Evolutionary conservation across 1,140 invertebrate genomes (phyloP).

Genomic region (Hylyphantes graminicola): DNA sequence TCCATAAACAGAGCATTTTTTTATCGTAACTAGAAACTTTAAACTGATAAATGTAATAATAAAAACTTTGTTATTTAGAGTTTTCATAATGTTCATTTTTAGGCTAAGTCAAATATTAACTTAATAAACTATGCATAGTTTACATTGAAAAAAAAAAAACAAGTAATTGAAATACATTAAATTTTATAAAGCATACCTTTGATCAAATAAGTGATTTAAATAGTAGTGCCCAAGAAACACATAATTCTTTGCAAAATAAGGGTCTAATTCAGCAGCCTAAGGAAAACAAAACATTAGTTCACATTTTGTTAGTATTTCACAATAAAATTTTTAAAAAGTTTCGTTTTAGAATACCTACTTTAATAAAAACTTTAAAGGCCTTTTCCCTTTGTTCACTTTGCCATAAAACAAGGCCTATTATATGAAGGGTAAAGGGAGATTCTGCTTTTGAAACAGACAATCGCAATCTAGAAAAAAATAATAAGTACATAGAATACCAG

Average conservation of each 20-base stretch:
- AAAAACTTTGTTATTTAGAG: too few species aligned
- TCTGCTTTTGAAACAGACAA: slow-evolving; percentile 60
- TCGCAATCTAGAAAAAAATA: slow-evolving; percentile 23
- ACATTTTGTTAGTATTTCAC: not conserved
- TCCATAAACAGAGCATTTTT: too few species aligned
- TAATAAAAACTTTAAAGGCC: slow-evolving; percentile 68
- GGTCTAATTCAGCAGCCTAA: slow-evolving; percentile 79
- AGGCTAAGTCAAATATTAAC: too few species aligned
- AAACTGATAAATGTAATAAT: too few species aligned
- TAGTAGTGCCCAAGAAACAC: slow-evolving; percentile 83
- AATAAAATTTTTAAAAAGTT: not conserved
- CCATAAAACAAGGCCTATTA: slow-evolving; percentile 77
- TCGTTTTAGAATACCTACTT: slow-evolving; percentile 24
- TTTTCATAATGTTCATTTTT: too few species aligned
- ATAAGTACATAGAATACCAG: not conserved
- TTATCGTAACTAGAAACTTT: too few species aligned
- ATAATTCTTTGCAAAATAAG: slow-evolving; percentile 79
- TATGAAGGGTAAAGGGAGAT: slow-evolving; percentile 72
- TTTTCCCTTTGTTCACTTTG: slow-evolving; percentile 74
- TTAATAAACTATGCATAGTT: too few species aligned
- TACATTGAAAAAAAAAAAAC: not conserved
- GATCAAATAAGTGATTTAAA: slow-evolving; percentile 67
- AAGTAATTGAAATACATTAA: not conserved
- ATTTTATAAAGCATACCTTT: slow-evolving; percentile 28
- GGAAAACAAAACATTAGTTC: slow-evolving; percentile 63